Conservation (phyloP, 1,140 invertebrate species). For the Caerostris extrusa region DNA sequence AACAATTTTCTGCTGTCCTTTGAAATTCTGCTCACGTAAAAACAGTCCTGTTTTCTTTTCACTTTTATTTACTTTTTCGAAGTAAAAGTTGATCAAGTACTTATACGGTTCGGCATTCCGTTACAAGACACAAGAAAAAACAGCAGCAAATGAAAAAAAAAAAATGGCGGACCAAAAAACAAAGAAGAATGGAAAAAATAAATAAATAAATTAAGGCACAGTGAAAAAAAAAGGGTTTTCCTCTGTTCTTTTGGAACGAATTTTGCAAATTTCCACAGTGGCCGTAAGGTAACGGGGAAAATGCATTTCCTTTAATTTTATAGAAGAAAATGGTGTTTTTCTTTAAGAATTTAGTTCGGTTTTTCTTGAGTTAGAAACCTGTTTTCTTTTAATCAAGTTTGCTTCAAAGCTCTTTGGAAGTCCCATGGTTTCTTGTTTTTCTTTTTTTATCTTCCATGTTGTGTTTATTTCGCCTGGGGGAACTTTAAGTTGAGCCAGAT, state of each 20-base stretch:
- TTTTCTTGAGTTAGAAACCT: not conserved
- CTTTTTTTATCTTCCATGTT: no score
- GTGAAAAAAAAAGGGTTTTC: not conserved
- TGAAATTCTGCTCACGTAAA: no score
- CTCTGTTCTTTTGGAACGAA: not conserved
- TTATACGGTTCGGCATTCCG: not conserved
- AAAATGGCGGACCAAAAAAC: not conserved
- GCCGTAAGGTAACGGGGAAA: not conserved
- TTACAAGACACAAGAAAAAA: not conserved
- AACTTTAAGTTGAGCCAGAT: not conserved
- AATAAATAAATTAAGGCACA: no score
- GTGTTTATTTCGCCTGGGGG: not conserved
- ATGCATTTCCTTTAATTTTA: slow-evolving; percentile 38
- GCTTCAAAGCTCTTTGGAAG: not conserved
- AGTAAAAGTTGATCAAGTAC: not conserved
- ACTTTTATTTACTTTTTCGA: no score
- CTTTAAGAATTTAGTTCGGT: not conserved
- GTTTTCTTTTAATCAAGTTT: slow-evolving; percentile 52
- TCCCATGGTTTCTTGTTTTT: not conserved
- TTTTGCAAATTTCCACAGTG: slow-evolving; percentile 26
- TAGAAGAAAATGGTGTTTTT: not conserved
- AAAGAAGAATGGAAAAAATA: not conserved
- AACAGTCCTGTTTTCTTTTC: no score
- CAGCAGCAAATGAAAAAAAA: not conserved
- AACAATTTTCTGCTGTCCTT: no score